Conservation (phyloP, 2,888 invertebrate genomes). For the Cancer borealis region DNA sequence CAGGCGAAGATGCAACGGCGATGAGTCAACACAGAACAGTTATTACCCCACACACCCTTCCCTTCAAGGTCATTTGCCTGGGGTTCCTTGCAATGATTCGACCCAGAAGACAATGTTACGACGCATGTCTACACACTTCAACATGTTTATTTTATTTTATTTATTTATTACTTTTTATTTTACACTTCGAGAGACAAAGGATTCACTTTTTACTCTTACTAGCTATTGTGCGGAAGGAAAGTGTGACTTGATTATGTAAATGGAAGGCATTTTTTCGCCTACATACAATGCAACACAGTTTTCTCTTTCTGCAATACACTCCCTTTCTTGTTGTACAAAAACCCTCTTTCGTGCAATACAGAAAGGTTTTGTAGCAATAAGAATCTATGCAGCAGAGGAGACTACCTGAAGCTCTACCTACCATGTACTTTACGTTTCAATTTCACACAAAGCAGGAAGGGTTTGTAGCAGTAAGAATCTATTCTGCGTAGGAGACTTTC, state of each 20-base stretch:
- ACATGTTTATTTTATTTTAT: too few relatives aligned
- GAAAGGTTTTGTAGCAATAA: background rate
- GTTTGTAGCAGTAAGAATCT: background rate
- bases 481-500: background rate
- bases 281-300: background rate
- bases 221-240: background rate
- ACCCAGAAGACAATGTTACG: background rate
- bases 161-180: background rate
- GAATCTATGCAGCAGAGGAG: background rate
- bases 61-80: too few relatives aligned
- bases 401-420: background rate
- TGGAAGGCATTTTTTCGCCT: background rate
- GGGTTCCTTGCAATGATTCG: too few relatives aligned
- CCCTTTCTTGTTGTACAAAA: background rate
- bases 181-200: background rate
- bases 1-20: too few relatives aligned
- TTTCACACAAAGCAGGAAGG: too few relatives aligned
- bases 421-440: background rate
- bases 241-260: background rate
- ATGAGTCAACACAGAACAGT: too few relatives aligned
- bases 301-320: background rate
- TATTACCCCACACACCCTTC: too few relatives aligned
- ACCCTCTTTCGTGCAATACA: too few relatives aligned
- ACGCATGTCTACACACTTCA: background rate
- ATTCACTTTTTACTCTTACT: background rate